Percentiles rank a stretch among this genome's conserved stretches.
Conservation (phyloP, 2,888 invertebrate species). For the Onchidella celtica region DNA sequence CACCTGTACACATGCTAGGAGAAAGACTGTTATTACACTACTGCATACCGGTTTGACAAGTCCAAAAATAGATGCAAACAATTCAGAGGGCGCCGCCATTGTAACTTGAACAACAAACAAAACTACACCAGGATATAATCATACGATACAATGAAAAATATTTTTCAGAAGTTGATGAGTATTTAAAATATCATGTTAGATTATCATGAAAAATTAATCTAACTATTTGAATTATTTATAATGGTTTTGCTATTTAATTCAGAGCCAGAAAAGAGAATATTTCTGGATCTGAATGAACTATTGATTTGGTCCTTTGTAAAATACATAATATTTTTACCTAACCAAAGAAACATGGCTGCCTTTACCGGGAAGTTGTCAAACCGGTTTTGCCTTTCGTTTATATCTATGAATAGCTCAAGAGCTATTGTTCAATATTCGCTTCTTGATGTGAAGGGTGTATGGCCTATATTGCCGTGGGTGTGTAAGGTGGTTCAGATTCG, state of each 20-base stretch:
- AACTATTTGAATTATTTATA: too few species aligned
- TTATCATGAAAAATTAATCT: background rate
- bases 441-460: background rate
- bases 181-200: background rate
- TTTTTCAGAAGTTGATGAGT: background rate
- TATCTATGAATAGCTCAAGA: conserved; percentile 26
- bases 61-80: conserved; percentile 36
- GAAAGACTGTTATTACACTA: too few species aligned
- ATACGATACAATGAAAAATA: background rate
- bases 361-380: background rate
- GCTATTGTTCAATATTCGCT: background rate
- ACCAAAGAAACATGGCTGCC: background rate
- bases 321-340: too few species aligned
- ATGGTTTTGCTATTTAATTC: too few species aligned
- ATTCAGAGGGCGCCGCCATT: conserved; percentile 28
- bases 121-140: background rate
- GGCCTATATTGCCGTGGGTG: conserved; percentile 5
- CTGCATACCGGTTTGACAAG: conserved; percentile 39
- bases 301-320: too few species aligned
- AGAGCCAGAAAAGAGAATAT: too few species aligned
- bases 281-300: too few species aligned
- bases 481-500: too few species aligned
- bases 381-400: background rate
- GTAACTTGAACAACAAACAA: background rate
- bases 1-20: background rate